phyloP scores from a whole-genome alignment of 2,797 vertebrate genomes.

The Leucoraja ocellata region DNA sequence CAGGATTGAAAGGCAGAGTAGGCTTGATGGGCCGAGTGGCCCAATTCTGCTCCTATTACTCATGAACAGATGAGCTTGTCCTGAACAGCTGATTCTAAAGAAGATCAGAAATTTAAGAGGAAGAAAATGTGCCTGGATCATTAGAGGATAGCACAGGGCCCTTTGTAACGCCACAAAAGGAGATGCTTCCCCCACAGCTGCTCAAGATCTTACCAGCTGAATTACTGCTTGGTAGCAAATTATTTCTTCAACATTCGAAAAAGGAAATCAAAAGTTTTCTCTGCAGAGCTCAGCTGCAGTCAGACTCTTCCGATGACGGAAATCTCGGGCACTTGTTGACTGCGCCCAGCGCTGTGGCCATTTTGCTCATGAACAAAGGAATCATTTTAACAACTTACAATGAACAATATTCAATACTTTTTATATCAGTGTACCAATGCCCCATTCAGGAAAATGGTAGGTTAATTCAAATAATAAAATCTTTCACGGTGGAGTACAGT shows the following conservation, averaged over 20 bases:
- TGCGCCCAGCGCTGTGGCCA: not conserved
- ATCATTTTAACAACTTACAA: not conserved
- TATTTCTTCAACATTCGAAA: not conserved
- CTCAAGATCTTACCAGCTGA: not conserved
- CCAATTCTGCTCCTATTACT: no score
- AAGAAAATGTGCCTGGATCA: not conserved
- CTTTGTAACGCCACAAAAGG: not conserved
- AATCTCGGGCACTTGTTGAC: not conserved
- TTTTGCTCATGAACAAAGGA: not conserved
- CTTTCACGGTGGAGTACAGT: not conserved
- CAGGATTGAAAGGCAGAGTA: no score
- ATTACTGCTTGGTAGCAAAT: not conserved
- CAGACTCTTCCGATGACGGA: not conserved
- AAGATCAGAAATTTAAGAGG: not conserved
- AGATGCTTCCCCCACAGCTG: not conserved
- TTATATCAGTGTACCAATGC: no score
- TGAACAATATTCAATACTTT: not conserved
- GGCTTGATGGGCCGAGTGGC: no score
- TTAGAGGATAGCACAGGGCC: not conserved
- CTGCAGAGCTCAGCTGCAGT: not conserved
- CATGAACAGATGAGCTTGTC: not conserved
- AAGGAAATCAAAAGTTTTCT: not conserved
- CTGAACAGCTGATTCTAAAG: not conserved
- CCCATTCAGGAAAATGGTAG: not conserved
- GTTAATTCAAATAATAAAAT: not conserved